phyloP scores from a whole-genome alignment of 2,888 invertebrate species.

The Portevinia maculata region DNA sequence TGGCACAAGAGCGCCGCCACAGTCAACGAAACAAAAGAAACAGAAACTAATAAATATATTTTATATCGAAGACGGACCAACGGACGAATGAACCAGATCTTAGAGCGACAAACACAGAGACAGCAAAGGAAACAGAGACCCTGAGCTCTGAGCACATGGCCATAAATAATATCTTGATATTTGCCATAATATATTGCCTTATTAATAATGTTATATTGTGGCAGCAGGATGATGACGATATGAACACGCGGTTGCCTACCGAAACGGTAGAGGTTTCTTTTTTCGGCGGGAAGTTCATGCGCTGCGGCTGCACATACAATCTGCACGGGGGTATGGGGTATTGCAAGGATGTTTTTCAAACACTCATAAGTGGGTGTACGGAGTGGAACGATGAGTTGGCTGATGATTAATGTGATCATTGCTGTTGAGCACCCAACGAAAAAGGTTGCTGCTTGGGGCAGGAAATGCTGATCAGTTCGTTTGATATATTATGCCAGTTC shows the following conservation, averaged over 20 bases:
- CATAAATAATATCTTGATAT: slow-evolving; percentile 62
- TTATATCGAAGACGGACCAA: slow-evolving; percentile 42
- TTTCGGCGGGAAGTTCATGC: neutral
- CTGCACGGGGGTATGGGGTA: slow-evolving; percentile 3
- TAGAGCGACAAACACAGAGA: slow-evolving; percentile 17
- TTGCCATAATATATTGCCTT: slow-evolving; percentile 65
- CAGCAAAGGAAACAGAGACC: neutral
- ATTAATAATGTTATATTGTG: slow-evolving; percentile 67
- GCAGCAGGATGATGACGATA: slow-evolving; percentile 45
- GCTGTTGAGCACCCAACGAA: slow-evolving; percentile 25
- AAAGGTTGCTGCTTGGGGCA: slow-evolving; percentile 19
- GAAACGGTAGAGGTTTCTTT: slow-evolving; percentile 26
- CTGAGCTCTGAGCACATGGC: slow-evolving; percentile 41
- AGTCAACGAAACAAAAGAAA: slow-evolving; percentile 57
- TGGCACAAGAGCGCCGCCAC: slow-evolving; percentile 24
- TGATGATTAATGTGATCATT: slow-evolving; percentile 40
- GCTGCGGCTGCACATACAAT: neutral
- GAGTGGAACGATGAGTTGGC: slow-evolving; percentile 26
- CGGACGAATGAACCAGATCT: slow-evolving; percentile 29
- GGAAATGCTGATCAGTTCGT: slow-evolving; percentile 27
- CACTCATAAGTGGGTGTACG: slow-evolving; percentile 1
- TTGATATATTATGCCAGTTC: slow-evolving; percentile 22
- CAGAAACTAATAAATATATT: slow-evolving; percentile 61
- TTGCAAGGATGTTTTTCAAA: neutral
- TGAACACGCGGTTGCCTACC: slow-evolving; percentile 44